These are phyloP conservation scores for Drosophila persimilis DNA, from an alignment of 1,140 invertebrate genomes.

Conservation along the genomic window DNA sequence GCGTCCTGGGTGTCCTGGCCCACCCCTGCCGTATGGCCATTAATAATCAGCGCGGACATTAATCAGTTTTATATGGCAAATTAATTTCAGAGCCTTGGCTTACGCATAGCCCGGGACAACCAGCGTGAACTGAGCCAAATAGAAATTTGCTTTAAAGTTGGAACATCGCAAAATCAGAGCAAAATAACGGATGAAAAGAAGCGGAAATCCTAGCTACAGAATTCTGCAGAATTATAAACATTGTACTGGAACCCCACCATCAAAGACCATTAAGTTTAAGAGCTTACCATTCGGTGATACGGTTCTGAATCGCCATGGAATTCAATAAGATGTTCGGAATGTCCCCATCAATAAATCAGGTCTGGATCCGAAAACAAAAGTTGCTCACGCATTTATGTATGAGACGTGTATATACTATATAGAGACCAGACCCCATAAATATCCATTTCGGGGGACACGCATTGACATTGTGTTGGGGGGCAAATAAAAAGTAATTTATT, in stretches of 20 bases:
- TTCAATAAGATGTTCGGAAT: conserved; percentile 30
- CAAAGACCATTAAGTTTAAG: conserved; percentile 19
- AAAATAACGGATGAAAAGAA: neutral
- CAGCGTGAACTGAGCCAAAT: conserved; percentile 1
- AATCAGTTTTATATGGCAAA: conserved; percentile 74
- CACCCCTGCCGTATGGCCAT: conserved; percentile 34
- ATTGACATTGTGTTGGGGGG: conserved; percentile 1
- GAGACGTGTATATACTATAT: conserved; percentile 9
- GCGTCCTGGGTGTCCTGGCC: neutral
- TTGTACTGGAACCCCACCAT: neutral
- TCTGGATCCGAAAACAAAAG: neutral
- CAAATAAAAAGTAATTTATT: conserved; percentile 58
- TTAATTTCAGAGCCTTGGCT: conserved; percentile 50
- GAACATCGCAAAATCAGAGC: conserved; percentile 11
- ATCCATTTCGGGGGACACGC: conserved; percentile 53
- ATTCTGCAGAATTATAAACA: too few species aligned
- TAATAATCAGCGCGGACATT: conserved; percentile 61
- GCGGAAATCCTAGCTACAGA: neutral
- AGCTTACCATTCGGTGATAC: conserved; percentile 10
- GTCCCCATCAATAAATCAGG: conserved; percentile 36
- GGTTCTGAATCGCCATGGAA: conserved; percentile 3
- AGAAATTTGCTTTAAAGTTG: conserved; percentile 26
- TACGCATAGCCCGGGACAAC: neutral
- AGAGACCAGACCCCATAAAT: conserved; percentile 48
- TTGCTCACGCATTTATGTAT: neutral